Base-by-base conservation (phyloP, 2,797 vertebrate species). In the Cygnus olor region DNA sequence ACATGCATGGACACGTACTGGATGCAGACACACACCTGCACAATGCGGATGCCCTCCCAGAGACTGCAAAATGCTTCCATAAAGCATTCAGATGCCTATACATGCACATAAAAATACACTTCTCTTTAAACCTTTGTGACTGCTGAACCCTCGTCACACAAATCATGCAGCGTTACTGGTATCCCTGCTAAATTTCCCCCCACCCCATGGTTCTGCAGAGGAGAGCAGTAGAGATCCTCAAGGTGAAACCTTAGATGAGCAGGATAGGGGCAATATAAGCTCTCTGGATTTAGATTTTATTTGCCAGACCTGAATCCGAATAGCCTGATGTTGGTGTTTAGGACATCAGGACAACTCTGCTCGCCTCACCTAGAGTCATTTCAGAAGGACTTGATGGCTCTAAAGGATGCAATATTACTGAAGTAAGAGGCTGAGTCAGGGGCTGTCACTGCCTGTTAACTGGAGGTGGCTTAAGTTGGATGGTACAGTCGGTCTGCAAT, bases 1-100 rank as follows among this genome's bases (percentile, higher is more conserved):
- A 89, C 87, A 95, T 96, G 92, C 95, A 57, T 79, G 81, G 91
- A 89, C 94, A 96, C 70, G 47, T 96, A 88, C 88, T 94, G 34
- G 92, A 78, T 97, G 89, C 88, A 91, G 93, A 80, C 77, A 91
- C 58, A 93, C 89, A 95, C 82, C 89, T 95, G 85, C 94, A 94
- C 61, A 86, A 90, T 95, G 91, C 9, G 0, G 89, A 89, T 91
- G 66, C 58, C 34, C 38, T 89, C 53, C 70, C 44, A 44, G 76
- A 85, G 69, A 86, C 82, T 4, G 36, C 13, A 12, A 79, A 94
- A 80, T 90, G 74, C 80, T 95, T 95, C 91, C 68, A 69, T 87
- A 95, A 90, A 57, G 49, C 47, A 10, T 94, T 94, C 86, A 76
- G 65, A 87, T 90, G 77, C 36, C 70, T 90, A 18, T 72, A 78